phyloP scores from a whole-genome alignment of 2,888 invertebrate species.

The Eupeodes latifasciatus region DNA sequence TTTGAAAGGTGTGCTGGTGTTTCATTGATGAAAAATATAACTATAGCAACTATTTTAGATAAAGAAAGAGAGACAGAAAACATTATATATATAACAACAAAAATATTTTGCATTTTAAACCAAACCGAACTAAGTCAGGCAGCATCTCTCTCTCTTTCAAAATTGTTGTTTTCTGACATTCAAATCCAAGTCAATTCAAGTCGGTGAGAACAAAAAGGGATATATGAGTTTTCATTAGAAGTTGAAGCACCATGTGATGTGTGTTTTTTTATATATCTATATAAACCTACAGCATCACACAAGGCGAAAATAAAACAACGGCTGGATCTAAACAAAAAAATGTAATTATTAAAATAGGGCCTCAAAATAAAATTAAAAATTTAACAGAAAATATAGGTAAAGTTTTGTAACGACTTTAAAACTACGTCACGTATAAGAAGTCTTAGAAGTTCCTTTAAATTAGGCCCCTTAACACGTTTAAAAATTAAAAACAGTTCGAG shows the following conservation, averaged over 20 bases:
- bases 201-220: not conserved
- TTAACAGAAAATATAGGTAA: not conserved
- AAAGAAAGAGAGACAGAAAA: not conserved
- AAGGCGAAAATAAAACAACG: not conserved
- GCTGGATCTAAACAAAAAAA: not conserved
- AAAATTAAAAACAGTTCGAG: too few relatives aligned
- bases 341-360: not conserved
- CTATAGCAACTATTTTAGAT: not conserved
- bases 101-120: constrained; percentile 34
- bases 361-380: not conserved
- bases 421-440: not conserved
- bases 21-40: constrained; percentile 13
- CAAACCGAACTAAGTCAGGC: constrained; percentile 12
- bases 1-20: not conserved
- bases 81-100: not conserved
- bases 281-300: not conserved
- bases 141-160: not conserved
- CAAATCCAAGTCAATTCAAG: constrained; percentile 29
- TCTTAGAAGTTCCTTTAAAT: too few relatives aligned
- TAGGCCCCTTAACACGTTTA: too few relatives aligned
- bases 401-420: too few relatives aligned
- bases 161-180: constrained; percentile 29
- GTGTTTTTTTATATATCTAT: not conserved
- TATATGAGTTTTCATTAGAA: constrained; percentile 37
- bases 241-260: constrained; percentile 29